Evolutionary conservation across 2,797 vertebrate species (phyloP), one percentile per base, ranked within the genome.

Genomic region (Diceros bicornis): DNA sequence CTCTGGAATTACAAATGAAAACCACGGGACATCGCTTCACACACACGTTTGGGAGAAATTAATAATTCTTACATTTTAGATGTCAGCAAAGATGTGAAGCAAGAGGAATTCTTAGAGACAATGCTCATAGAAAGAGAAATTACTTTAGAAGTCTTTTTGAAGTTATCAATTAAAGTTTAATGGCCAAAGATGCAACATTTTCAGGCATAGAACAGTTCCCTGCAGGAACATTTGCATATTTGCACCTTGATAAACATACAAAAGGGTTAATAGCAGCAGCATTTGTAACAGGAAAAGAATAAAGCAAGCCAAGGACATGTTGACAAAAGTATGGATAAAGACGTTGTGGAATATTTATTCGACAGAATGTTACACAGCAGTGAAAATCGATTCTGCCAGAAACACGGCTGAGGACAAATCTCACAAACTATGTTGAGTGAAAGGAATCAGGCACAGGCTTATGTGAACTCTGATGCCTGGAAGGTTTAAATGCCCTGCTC

Each of bases 381-480:
- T 25, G 23, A 14, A 14, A 11, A 61, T 6, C 12, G 41, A 44
- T 71, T 47, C 62, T 44, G 2, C 47, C 13, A 64, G 68, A 71
- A 88, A 18, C 18, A 34, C 9, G 44, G 21, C 57, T 41, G 27
- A 50, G 12, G 37, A 66, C 8, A 3, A 14, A 59, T 4, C 7
- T 77, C 27, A 32, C 16, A 64, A 25, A 17, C 3, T 59, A 12
- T 0, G 2, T 20, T 29, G 32, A 89, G 21, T 11, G 34, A 85
- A 81, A 83, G n/a, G 37, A n/a, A 4, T 64, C 29, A 6, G 9
- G 12, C 7, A 29, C 32, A 83, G 41, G 29, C 9, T 23, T 2
- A 66, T 0, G 0, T 14, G 13, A 5, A 37, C 7, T 11, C 2
- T 2, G 57, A n/a, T 10, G 32, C 41, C 57, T 57, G 13, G 12